These are phyloP conservation scores for Bruchidius siliquastri DNA, from an alignment of 2,888 invertebrate genomes.

Conservation along the genomic window DNA sequence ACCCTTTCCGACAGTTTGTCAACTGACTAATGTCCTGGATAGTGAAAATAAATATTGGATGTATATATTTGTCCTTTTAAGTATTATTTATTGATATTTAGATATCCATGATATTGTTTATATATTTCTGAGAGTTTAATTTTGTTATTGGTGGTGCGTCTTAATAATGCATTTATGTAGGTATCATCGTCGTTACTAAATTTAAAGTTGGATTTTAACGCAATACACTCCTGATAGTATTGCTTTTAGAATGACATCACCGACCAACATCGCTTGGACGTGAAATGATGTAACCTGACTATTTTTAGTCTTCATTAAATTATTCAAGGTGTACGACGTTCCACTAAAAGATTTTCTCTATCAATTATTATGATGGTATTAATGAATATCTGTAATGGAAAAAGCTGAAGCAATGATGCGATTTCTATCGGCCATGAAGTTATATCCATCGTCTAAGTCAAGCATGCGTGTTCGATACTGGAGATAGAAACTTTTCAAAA, in stretches of 20 bases:
- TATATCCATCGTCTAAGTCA: neutral
- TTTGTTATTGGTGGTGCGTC: no score
- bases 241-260: neutral
- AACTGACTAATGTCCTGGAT: no score
- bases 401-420: neutral
- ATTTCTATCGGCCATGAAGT: neutral
- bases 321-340: neutral
- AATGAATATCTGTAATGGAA: neutral
- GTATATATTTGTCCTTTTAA: no score
- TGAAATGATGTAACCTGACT: neutral
- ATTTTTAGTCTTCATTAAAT: neutral
- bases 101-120: no score
- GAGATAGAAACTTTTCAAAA: no score
- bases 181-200: no score
- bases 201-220: neutral
- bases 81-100: no score
- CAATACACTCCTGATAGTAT: neutral
- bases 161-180: no score
- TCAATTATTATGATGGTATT: neutral
- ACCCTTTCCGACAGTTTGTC: no score
- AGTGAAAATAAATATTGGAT: no score
- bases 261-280: neutral
- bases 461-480: neutral
- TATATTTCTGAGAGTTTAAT: no score
- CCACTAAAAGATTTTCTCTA: neutral